phyloP scores from a whole-genome alignment of 2,113 vertebrate genomes.

The Oplegnathus fasciatus region DNA sequence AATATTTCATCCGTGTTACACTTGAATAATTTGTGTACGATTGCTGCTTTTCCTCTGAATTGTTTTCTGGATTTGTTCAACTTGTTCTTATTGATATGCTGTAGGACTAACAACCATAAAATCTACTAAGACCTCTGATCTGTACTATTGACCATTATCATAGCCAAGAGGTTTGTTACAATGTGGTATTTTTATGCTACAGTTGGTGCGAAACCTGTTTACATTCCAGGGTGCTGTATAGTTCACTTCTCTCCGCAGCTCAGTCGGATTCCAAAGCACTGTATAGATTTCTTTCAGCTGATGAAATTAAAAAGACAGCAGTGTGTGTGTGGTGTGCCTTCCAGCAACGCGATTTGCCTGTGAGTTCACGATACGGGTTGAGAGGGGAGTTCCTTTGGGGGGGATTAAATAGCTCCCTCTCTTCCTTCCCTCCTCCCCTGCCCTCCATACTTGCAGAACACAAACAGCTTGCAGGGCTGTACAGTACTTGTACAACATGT shows the following conservation, averaged over 20 bases:
- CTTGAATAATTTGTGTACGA: conserved; percentile 65
- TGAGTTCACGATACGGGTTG: conserved; percentile 87
- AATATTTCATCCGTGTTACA: conserved; percentile 39
- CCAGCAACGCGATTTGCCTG: conserved; percentile 85
- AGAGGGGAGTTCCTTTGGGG: conserved; percentile 89
- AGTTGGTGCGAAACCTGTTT: conserved; percentile 81
- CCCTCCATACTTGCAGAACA: conserved; percentile 81
- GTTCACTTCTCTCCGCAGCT: conserved; percentile 79
- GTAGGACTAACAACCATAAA: conserved; percentile 79
- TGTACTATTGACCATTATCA: conserved; percentile 83
- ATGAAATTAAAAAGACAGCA: conserved; percentile 89
- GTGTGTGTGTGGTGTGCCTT: conserved; percentile 86
- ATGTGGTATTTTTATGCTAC: conserved; percentile 79
- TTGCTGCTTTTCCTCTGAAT: conserved; percentile 63
- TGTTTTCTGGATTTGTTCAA: conserved; percentile 75
- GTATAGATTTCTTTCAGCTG: conserved; percentile 88
- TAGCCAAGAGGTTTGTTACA: conserved; percentile 79
- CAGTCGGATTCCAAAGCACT: conserved; percentile 79
- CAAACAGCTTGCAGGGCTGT: conserved; percentile 85
- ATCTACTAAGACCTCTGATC: conserved; percentile 81
- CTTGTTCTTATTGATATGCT: conserved; percentile 79
- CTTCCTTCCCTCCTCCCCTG: conserved; percentile 79
- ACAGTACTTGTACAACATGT: conserved; percentile 75
- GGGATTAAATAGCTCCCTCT: conserved; percentile 87
- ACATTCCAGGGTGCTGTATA: conserved; percentile 82